These are phyloP conservation scores for Chloroceryle inda DNA, from an alignment of 2,797 vertebrate genomes.

Conservation along the genomic window DNA sequence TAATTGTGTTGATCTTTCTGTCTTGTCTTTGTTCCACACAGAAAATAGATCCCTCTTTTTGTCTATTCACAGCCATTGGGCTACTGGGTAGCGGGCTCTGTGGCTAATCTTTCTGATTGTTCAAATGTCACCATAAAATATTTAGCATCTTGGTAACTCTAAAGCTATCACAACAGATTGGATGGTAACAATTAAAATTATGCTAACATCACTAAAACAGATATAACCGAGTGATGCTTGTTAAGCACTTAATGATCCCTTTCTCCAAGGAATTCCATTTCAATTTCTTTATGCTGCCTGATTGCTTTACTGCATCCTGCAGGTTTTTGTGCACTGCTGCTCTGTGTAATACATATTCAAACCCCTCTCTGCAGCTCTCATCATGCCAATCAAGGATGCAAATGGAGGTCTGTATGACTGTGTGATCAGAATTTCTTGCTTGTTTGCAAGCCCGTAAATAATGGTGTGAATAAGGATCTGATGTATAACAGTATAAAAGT, in stretches of 20 bases:
- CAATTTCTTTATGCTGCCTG: conserved; percentile 72
- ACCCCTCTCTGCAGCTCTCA: conserved; percentile 42
- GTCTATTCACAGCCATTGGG: conserved; percentile 4
- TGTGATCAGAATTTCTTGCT: conserved; percentile 78
- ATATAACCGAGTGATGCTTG: conserved; percentile 73
- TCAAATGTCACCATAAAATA: conserved; percentile 73
- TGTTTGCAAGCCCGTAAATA: conserved; percentile 74
- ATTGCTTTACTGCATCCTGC: conserved; percentile 71
- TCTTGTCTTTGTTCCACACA: conserved; percentile 61
- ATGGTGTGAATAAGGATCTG: conserved; percentile 68
- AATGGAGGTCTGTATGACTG: conserved; percentile 71
- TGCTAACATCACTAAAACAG: conserved; percentile 70
- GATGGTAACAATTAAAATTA: conserved; percentile 74
- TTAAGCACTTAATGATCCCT: conserved; percentile 78
- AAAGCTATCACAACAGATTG: conserved; percentile 75
- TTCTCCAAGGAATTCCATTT: conserved; percentile 75
- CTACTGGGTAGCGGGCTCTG: conserved; percentile 17
- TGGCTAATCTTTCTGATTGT: conserved; percentile 58
- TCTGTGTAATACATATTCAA: conserved; percentile 68
- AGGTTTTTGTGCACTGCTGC: conserved; percentile 56
- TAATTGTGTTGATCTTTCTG: conserved; percentile 77
- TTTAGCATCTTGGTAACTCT: conserved; percentile 72
- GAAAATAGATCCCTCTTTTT: conserved; percentile 52
- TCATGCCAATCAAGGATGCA: conserved; percentile 79
- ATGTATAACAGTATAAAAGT: conserved; percentile 62